A percentile compares a stretch with the other conserved stretches of the same genome.
These are phyloP conservation scores for Crotalus viridis DNA, from an alignment of 2,113 vertebrate species.

Conservation along the genomic window DNA sequence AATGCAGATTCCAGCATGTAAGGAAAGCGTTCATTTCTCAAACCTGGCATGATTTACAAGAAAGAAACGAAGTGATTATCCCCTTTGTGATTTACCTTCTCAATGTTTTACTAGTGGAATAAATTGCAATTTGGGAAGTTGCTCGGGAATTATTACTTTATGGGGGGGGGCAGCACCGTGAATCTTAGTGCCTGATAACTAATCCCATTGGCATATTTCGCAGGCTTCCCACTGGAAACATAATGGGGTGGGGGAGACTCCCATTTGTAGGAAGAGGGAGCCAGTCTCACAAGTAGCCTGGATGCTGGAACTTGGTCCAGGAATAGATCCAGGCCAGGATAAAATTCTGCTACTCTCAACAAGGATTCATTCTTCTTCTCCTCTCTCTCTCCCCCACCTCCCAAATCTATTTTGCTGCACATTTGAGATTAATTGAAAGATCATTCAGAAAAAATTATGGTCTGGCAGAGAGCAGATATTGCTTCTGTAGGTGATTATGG, in stretches of 20 bases:
- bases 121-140: constrained; percentile 38
- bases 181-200: constrained; percentile 27
- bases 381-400: not conserved
- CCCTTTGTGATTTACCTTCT: constrained; percentile 50
- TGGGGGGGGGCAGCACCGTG: not conserved
- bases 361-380: not conserved
- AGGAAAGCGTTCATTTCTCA: not conserved
- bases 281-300: not conserved
- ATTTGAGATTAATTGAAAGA: not conserved
- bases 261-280: not conserved
- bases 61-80: constrained; percentile 36
- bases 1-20: not conserved
- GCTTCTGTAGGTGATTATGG: not conserved
- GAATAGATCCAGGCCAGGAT: not conserved
- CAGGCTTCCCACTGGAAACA: accelerated
- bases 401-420: not conserved
- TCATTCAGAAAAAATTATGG: not conserved
- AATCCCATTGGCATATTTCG: not conserved
- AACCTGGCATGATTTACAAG: constrained; percentile 28
- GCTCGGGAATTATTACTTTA: constrained; percentile 44
- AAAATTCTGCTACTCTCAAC: not conserved
- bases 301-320: accelerated
- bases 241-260: not conserved
- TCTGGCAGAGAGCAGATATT: accelerated
- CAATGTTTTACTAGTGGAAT: constrained; percentile 50